Percentiles rank a stretch among this genome's conserved stretches.
Evolutionary conservation across 2,888 invertebrate genomes (phyloP).

Genomic region (Phyto melanocephala): DNA sequence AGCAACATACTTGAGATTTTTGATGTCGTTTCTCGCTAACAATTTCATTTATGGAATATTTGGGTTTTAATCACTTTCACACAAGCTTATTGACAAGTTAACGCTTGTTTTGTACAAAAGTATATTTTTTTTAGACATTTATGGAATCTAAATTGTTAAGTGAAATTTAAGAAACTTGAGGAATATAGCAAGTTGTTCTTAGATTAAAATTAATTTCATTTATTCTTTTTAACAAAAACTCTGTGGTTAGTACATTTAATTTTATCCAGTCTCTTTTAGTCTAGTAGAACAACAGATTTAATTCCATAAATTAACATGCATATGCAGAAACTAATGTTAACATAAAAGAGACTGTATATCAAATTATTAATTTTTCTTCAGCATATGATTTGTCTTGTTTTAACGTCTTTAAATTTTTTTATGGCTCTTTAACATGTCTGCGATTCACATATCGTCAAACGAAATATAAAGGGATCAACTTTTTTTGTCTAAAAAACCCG

Average conservation of each 20-base stretch:
- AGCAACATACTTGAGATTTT: constrained; percentile 9
- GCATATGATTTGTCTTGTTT: constrained; percentile 17
- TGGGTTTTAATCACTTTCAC: not conserved
- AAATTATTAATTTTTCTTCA: not conserved
- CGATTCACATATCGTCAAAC: too few relatives aligned
- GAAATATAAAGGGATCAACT: too few relatives aligned
- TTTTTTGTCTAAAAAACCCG: too few relatives aligned
- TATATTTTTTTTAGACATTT: too few relatives aligned
- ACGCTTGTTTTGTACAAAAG: not conserved
- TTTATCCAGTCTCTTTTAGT: too few relatives aligned
- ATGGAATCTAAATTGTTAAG: too few relatives aligned
- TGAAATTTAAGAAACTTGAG: too few relatives aligned
- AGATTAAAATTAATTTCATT: too few relatives aligned
- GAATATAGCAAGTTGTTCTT: too few relatives aligned
- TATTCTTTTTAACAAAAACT: too few relatives aligned
- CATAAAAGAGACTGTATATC: not conserved
- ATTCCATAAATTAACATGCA: constrained; percentile 14
- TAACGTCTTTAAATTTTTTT: constrained; percentile 15
- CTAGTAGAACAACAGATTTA: too few relatives aligned
- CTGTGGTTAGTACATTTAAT: too few relatives aligned
- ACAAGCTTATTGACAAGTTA: constrained; percentile 37
- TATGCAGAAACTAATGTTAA: constrained; percentile 36
- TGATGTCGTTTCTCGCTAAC: not conserved
- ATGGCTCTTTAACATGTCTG: not conserved
- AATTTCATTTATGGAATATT: constrained; percentile 1